These are phyloP conservation scores for Urophycis tenuis DNA, from an alignment of 2,797 vertebrate genomes.

Conservation along the genomic window DNA sequence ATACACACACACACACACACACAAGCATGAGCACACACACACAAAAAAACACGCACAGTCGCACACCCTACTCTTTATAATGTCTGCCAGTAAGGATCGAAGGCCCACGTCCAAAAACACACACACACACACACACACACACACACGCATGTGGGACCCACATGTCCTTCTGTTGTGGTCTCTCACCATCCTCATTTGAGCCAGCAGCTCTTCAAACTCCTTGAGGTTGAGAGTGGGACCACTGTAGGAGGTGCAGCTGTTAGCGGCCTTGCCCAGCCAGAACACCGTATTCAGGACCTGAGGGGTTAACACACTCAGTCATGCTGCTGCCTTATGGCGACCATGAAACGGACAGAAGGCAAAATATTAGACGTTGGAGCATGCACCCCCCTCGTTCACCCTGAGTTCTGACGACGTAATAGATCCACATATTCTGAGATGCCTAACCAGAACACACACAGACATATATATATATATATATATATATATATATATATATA, in stretches of 20 bases:
- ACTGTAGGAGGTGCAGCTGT: slow-evolving; percentile 76
- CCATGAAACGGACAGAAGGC: neutral
- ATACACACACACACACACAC: neutral
- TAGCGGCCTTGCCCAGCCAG: slow-evolving; percentile 92
- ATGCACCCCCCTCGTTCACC: too few species aligned
- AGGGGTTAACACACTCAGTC: slow-evolving; percentile 8
- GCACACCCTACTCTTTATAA: neutral
- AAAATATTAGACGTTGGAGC: too few species aligned
- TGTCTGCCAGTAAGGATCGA: neutral
- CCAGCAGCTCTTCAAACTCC: slow-evolving; percentile 91
- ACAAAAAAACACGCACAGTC: neutral
- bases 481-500: too few species aligned
- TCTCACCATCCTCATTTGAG: slow-evolving; percentile 90
- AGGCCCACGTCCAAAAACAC: neutral
- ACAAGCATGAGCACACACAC: neutral
- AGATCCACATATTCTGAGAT: too few species aligned
- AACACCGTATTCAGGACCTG: slow-evolving; percentile 97
- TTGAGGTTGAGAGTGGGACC: slow-evolving; percentile 88
- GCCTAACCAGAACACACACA: too few species aligned
- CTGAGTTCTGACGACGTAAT: too few species aligned
- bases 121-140: neutral
- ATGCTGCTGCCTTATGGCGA: neutral
- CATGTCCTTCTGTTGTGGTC: slow-evolving; percentile 3
- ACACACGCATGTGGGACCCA: neutral
- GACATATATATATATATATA: neutral